Conservation (phyloP, 2,113 vertebrate genomes). For the Pygoscelis adeliae region DNA sequence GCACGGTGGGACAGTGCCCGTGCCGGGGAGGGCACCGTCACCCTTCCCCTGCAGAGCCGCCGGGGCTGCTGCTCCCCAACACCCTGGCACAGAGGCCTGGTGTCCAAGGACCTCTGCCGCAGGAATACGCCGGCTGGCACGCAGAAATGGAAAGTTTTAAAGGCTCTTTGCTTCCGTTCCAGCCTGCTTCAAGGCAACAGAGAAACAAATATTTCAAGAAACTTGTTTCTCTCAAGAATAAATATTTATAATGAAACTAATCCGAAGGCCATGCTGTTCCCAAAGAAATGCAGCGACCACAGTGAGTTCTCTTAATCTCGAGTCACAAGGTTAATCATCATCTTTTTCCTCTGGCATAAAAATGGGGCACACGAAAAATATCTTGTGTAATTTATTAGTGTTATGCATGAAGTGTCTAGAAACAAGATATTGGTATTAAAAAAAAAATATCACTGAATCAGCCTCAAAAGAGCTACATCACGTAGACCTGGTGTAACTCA, state of each 20-base stretch:
- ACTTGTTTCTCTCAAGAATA: not conserved
- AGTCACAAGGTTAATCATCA: not conserved
- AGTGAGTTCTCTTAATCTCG: not conserved
- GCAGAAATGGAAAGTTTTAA: not conserved
- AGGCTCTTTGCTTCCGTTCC: not conserved
- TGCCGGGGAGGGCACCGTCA: not conserved
- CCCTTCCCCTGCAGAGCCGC: not conserved
- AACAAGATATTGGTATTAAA: not conserved
- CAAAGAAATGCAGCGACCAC: not conserved
- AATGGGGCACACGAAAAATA: not conserved
- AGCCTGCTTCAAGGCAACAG: not conserved
- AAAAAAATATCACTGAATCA: not conserved
- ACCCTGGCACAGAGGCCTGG: not conserved
- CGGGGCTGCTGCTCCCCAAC: fast-evolving
- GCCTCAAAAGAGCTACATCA: not conserved
- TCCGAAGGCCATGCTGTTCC: not conserved
- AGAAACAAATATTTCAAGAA: not conserved
- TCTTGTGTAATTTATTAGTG: not conserved
- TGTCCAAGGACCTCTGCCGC: not conserved
- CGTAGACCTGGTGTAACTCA: not conserved
- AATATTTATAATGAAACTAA: not conserved
- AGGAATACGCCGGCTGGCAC: not conserved
- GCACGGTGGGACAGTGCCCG: fast-evolving
- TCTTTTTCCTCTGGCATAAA: not conserved
- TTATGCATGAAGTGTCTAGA: not conserved